Percentiles rank a stretch among this genome's conserved stretches.
These are phyloP conservation scores for Tribolium freemani DNA, from an alignment of 2,888 invertebrate genomes.

Conservation along the genomic window DNA sequence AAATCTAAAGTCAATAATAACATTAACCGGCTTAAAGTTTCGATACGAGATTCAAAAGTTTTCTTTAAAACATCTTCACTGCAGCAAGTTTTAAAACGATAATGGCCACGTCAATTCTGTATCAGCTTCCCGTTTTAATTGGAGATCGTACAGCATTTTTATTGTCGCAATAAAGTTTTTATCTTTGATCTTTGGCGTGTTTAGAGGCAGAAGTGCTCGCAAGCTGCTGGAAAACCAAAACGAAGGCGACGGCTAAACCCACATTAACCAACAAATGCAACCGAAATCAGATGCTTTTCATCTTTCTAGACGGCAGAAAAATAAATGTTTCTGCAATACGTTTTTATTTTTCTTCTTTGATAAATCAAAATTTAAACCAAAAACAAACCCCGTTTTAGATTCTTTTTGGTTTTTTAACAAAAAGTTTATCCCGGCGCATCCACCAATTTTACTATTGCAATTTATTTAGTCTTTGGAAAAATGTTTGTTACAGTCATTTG, in stretches of 20 bases:
- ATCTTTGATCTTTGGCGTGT: conserved; percentile 14
- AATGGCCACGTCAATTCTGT: conserved; percentile 44
- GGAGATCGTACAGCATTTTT: conserved; percentile 19
- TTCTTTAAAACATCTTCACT: conserved; percentile 43
- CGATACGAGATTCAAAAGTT: conserved; percentile 49
- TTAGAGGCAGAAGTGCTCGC: not conserved
- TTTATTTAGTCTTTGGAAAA: no score
- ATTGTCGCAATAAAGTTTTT: conserved; percentile 9
- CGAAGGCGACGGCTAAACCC: not conserved
- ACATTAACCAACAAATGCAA: not conserved
- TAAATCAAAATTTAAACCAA: no score
- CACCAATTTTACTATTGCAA: no score
- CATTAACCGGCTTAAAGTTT: conserved; percentile 61
- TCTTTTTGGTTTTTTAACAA: no score
- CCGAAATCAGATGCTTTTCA: not conserved
- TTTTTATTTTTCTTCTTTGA: no score
- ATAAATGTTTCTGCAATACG: no score
- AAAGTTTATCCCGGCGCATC: no score
- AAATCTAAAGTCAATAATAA: conserved; percentile 64
- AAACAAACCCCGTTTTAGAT: no score
- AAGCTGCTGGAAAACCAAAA: not conserved
- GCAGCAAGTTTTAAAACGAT: conserved; percentile 43
- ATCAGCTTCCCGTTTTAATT: conserved; percentile 30
- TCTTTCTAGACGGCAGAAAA: not conserved
- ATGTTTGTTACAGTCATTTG: no score